A percentile compares a stretch with the other conserved stretches of the same genome.
Conservation (phyloP, 1,140 invertebrate genomes). For the Manduca sexta region DNA sequence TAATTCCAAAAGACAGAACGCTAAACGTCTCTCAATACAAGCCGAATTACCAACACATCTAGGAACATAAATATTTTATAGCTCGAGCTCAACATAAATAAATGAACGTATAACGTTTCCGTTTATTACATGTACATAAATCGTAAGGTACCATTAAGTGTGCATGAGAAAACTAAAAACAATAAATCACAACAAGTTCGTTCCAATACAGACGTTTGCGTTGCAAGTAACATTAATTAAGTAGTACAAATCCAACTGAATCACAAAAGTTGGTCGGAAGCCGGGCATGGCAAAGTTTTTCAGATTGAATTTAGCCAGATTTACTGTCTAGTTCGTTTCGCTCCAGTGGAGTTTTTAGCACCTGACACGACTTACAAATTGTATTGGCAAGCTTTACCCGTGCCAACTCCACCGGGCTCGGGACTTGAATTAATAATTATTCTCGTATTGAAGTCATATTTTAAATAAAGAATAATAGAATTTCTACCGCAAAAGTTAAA, state of each 20-base stretch:
- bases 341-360: conserved; percentile 46
- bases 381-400: conserved; percentile 30
- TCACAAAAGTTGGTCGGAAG: conserved; percentile 20
- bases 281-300: conserved; percentile 29
- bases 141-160: too few species aligned
- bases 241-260: conserved; percentile 24
- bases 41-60: too few species aligned
- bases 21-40: too few species aligned
- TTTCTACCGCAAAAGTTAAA: too few species aligned
- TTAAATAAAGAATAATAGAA: too few species aligned
- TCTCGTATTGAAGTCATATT: not conserved
- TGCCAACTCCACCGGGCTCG: conserved; percentile 10
- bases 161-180: too few species aligned
- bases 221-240: conserved; percentile 18
- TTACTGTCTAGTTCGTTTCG: conserved; percentile 45
- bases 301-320: conserved; percentile 56
- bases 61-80: too few species aligned
- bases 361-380: conserved; percentile 59
- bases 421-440: conserved; percentile 30
- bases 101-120: too few species aligned
- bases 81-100: too few species aligned
- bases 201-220: not conserved
- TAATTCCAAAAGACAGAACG: too few species aligned
- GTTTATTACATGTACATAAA: too few species aligned
- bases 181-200: not conserved